Base-by-base conservation (phyloP, 2,888 invertebrate species). In the Habrosyne pyritoides region DNA sequence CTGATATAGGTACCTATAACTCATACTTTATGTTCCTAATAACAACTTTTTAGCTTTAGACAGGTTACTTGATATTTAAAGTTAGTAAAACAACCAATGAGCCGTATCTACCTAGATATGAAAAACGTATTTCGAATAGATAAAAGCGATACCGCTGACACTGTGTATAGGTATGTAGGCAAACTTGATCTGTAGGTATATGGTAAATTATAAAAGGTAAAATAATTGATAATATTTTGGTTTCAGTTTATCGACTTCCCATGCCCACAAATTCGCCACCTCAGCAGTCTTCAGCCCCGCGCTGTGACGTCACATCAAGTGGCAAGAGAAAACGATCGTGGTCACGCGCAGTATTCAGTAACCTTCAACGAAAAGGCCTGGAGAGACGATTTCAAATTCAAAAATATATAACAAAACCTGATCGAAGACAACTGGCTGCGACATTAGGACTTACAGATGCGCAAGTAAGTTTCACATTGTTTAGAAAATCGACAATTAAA, bases 341-440 rank as follows among this genome's bases (percentile, higher is more conserved):
- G 98, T 98, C 98, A 0, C 93, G 98, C 53, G 98, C 98, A 0
- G 98, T 99, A 0, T 99, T 99, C 83, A 98, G 98, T 77, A 98
- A 98, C 80, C 93, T 98, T 2, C 98, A 99, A 82, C 89, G 98
- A n/a, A 98, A 98, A 82, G 98, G 98, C 0, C 89, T 99, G 55
- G 98, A 99, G 88, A 94, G 97, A 67, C 93, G 98, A 70, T 99
- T 99, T 83, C 97, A 98, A 78, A 94, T 98, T 66, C 98, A 98
- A 84, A 98, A 98, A 83, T 99, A 99, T 80, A 98, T 99, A 61
- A 98, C 98, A 0, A 99, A 98, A 83, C 98, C 98, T 0, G 98
- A 99, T 78, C 93, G 98, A 79, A 93, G 98, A 69, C 98, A 98
- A 84, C 87, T 99, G 59, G 98, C 98, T 0, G 98, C 98, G 4